Evolutionary conservation across 2,113 vertebrate genomes (phyloP), one percentile per base, ranked within the genome.

Genomic region (Chlorodrepanis virens): DNA sequence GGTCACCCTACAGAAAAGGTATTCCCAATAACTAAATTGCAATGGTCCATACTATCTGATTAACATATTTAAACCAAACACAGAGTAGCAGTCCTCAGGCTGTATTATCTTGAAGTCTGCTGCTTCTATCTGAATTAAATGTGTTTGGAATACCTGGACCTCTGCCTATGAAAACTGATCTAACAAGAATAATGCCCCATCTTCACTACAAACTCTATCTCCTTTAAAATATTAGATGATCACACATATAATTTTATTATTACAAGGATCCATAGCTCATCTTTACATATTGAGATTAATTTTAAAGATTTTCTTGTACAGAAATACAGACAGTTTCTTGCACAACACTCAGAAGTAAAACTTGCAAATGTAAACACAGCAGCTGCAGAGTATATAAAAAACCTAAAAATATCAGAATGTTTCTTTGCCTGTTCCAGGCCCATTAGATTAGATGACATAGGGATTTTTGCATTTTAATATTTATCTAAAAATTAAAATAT

Each of bases 1-100:
- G 75, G 80, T 98, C 98, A 29, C 99, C 98, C 99, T 99, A 81
- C 11, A 65, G 28, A 79, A 64, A 93, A 82, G 37, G 68, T 24
- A 37, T 31, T 57, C 18, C 56, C 35, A 65, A 75, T 22, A 89
- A 31, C 14, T 86, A 40, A 94, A 83, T 57, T 67, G 52, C n/a
- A 86, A 35, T 19, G 81, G 22, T 28, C 29, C 53, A 24, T 40
- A 11, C 20, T 50, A 53, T 21, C 8, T 67, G 24, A 61, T 49
- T 19, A 79, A 79, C 9, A 29, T 56, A 42, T 52, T 83, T 86
- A 50, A 85, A 74, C 19, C 70, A 50, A 88, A 82, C 11, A 61
- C 27, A 79, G 35, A 88, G 22, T 3, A 42, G 44, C 18, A 72
- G 17, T 54, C 2, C 25, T 27, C 44, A 90, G 2, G 11, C 12